phyloP scores from a whole-genome alignment of 2,888 invertebrate genomes.

The Falcaria lacertinaria region DNA sequence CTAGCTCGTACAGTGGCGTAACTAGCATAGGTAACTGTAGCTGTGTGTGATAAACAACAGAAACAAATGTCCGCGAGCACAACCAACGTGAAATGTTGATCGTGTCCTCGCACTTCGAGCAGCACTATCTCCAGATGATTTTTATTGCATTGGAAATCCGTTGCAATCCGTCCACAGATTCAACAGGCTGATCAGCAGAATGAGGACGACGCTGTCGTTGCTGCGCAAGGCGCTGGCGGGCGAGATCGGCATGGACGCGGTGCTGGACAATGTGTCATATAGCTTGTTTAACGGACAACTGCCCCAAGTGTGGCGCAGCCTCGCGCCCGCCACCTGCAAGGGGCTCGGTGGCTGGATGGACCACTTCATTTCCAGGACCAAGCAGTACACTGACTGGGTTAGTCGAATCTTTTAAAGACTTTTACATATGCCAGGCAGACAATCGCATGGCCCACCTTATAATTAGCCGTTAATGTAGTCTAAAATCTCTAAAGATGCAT shows the following conservation, averaged over 20 bases:
- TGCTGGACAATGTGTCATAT: conserved; percentile 89
- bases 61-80: no score
- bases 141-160: background rate
- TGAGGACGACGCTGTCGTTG: conserved; percentile 84
- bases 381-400: conserved; percentile 89
- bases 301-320: conserved; percentile 87
- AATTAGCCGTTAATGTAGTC: no score
- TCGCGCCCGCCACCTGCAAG: conserved; percentile 93
- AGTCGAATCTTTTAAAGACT: background rate
- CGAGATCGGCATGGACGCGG: conserved; percentile 94
- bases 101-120: no score
- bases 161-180: conserved; percentile 66
- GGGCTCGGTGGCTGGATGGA: conserved; percentile 93
- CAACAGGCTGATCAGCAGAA: conserved; percentile 86
- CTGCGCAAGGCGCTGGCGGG: conserved; percentile 92
- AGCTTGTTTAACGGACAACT: conserved; percentile 92
- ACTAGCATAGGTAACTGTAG: no score
- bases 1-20: no score
- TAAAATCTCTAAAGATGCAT: no score
- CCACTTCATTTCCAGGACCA: conserved; percentile 86
- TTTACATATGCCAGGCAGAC: no score
- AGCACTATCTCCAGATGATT: no score
- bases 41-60: no score
- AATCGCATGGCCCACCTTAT: no score
- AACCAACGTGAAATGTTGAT: no score